Conservation (phyloP, 2,113 vertebrate genomes). For the Erythrocercus mccallii region DNA sequence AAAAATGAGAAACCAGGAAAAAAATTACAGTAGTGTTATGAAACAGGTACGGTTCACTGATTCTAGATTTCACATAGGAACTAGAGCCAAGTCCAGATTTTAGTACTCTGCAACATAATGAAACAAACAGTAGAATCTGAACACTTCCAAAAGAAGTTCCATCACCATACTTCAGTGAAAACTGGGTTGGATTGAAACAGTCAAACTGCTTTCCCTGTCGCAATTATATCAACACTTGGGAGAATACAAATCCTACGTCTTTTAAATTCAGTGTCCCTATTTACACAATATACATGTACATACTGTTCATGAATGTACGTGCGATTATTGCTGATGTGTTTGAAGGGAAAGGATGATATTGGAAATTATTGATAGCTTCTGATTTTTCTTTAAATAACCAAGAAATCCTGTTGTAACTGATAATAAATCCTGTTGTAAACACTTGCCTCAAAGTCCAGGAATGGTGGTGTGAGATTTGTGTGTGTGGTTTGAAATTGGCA, state of each 20-base stretch:
- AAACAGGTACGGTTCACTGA: background rate
- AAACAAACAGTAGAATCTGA: background rate
- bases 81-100: background rate
- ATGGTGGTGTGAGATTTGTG: background rate
- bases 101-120: background rate
- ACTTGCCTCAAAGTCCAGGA: background rate
- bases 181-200: background rate
- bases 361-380: background rate
- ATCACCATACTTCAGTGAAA: background rate
- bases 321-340: background rate
- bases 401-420: background rate
- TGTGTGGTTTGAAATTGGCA: background rate
- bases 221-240: background rate
- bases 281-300: rapidly evolving
- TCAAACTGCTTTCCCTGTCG: background rate
- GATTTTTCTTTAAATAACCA: background rate
- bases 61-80: background rate
- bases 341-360: background rate
- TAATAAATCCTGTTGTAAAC: background rate
- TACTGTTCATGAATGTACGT: no score
- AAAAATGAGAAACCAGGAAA: background rate
- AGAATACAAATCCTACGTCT: background rate
- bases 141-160: background rate
- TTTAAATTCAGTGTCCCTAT: background rate
- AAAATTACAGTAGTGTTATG: background rate